Conservation (phyloP, 2,888 invertebrate species). For the Athalia rosae region DNA sequence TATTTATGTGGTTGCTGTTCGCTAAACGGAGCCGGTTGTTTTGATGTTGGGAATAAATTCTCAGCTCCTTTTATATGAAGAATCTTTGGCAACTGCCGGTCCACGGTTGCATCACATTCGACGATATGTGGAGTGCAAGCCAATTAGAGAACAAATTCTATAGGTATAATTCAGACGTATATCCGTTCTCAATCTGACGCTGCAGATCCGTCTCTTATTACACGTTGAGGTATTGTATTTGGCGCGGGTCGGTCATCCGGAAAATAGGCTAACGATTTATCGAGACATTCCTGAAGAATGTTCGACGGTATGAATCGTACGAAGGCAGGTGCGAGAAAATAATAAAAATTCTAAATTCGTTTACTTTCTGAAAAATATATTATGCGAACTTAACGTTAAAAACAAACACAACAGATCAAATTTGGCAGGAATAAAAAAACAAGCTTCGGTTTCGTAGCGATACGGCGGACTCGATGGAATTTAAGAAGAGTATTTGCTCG, state of each 20-base stretch:
- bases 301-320: neutral
- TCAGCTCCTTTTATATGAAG: conserved; percentile 44
- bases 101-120: conserved; percentile 7
- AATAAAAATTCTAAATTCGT: neutral
- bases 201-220: conserved; percentile 36
- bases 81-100: conserved; percentile 44
- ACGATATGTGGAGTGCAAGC: conserved; percentile 38
- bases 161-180: conserved; percentile 35
- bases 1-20: neutral
- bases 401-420: conserved; percentile 40
- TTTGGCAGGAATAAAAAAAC: conserved; percentile 18
- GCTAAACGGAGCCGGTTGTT: neutral
- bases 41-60: neutral
- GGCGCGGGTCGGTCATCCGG: conserved; percentile 27
- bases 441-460: neutral
- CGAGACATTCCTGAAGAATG: neutral
- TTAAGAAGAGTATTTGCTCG: conserved; percentile 31
- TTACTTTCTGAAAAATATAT: neutral
- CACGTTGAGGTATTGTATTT: conserved; percentile 1
- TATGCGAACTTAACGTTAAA: conserved; percentile 24
- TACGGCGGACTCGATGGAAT: conserved; percentile 13
- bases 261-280: neutral
- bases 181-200: conserved; percentile 46
- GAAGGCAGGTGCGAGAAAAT: neutral
- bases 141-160: conserved; percentile 26